A percentile compares a stretch with the other conserved stretches of the same genome.
Conservation (phyloP, 1,140 invertebrate genomes). For the Eriosoma lanigerum region DNA sequence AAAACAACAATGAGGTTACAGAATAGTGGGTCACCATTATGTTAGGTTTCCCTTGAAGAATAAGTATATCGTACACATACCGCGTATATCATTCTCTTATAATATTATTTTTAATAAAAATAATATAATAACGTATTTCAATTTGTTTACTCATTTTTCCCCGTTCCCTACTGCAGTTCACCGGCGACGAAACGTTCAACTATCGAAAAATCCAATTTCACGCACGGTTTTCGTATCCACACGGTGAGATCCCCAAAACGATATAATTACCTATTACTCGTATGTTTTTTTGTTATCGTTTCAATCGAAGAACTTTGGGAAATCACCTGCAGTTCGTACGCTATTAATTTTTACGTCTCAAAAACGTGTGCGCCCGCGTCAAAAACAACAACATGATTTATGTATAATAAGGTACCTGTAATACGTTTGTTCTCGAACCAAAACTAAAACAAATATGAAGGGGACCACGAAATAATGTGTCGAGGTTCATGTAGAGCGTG, state of each 20-base stretch:
- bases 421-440: too few species aligned
- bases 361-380: too few species aligned
- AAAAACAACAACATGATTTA: too few species aligned
- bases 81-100: background rate
- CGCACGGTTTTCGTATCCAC: background rate
- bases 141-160: background rate
- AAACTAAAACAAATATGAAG: background rate
- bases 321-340: too few species aligned
- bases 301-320: too few species aligned
- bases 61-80: background rate
- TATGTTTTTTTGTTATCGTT: too few species aligned
- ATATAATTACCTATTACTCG: too few species aligned
- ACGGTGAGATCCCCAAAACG: background rate
- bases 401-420: too few species aligned
- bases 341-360: too few species aligned
- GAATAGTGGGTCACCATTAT: slow-evolving; percentile 41
- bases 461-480: slow-evolving; percentile 46
- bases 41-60: slow-evolving; percentile 45
- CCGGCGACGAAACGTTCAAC: background rate
- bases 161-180: background rate
- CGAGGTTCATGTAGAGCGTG: slow-evolving; percentile 49
- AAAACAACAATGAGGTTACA: slow-evolving; percentile 46
- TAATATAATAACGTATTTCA: background rate
- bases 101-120: background rate
- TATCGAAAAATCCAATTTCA: slow-evolving; percentile 12